A percentile compares a stretch with the other conserved stretches of the same genome.
These are phyloP conservation scores for Xestoiulus laeticollis DNA, from an alignment of 2,888 invertebrate genomes.

Conservation along the genomic window DNA sequence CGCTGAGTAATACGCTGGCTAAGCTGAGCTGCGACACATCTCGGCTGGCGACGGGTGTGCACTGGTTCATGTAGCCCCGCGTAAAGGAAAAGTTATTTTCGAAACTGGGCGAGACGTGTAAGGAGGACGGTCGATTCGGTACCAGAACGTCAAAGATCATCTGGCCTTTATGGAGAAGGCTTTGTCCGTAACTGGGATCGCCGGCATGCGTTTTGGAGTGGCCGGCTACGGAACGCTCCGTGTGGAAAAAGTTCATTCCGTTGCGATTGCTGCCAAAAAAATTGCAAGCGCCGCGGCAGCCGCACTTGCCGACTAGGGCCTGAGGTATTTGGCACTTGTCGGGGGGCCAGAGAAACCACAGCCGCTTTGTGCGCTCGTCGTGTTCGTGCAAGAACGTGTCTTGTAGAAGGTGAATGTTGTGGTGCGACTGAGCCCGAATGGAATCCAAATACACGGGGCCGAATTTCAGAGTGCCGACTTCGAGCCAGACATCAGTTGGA, in stretches of 20 bases:
- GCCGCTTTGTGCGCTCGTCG: slow-evolving; percentile 83
- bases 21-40: slow-evolving; percentile 48
- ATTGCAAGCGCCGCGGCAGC: slow-evolving; percentile 92
- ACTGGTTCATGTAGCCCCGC: slow-evolving; percentile 51
- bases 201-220: slow-evolving; percentile 50
- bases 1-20: slow-evolving; percentile 37
- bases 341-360: slow-evolving; percentile 94
- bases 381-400: slow-evolving; percentile 66
- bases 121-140: slow-evolving; percentile 70
- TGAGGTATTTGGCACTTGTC: slow-evolving; percentile 66
- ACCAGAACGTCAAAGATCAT: slow-evolving; percentile 88
- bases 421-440: slow-evolving; percentile 71
- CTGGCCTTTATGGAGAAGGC: slow-evolving; percentile 85
- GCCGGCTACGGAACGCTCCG: slow-evolving; percentile 80
- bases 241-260: slow-evolving; percentile 87
- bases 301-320: slow-evolving; percentile 74
- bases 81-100: slow-evolving; percentile 48
- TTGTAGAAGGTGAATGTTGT: slow-evolving; percentile 60
- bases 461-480: slow-evolving; percentile 88
- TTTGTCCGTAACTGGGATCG: slow-evolving; percentile 93
- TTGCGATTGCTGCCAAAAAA: slow-evolving; percentile 95
- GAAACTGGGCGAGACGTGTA: slow-evolving; percentile 70
- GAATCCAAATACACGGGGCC: slow-evolving; percentile 92
- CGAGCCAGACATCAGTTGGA: slow-evolving; percentile 75
- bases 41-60: slow-evolving; percentile 46